Evolutionary conservation across 2,113 vertebrate genomes (phyloP), one percentile per base, ranked within the genome.

Genomic region (Gavialis gangeticus): DNA sequence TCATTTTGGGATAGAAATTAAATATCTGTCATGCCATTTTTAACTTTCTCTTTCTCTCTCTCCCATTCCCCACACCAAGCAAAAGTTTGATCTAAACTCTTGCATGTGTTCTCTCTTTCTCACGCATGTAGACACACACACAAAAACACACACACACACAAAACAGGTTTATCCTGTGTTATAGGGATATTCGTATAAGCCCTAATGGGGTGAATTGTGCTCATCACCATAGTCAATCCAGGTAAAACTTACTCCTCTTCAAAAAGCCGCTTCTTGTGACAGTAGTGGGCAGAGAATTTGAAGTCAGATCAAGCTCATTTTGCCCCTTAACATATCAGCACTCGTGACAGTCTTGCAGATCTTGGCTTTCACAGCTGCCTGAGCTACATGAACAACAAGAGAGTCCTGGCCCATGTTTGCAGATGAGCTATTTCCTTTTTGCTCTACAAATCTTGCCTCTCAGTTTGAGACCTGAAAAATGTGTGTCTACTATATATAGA

Each of bases 331-430:
- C 19, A 82, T 75, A 54, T 76, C 75, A 58, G 6, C 4, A 12
- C 4, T 3, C n/a, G 19, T 28, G 12, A 67, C 30, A 5, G 15
- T 19, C 17, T 62, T 24, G 5, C 0, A 0, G 2, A 5, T 76
- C 37, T 88, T 25, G 76, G 3, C 11, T 18, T 57, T 63, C 5
- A 15, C 5, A 60, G 4, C 7, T 67, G 67, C 4, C 14, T 37
- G 2, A 12, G 66, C 0, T 3, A 2, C 14, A 1, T 1, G 55
- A 16, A 1, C 25, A 60, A 62, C 3, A 0, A 1, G 22, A 9
- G 9, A 13, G 10, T 46, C 57, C 78, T 54, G 78, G 4, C 7
- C 12, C 4, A 24, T 34, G 1, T 63, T 46, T 10, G 7, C 19
- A 90, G 58, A 60, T 7, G 21, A 88, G 62, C 3, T 34, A 19